A percentile compares a stretch with the other conserved stretches of the same genome.
phyloP scores from a whole-genome alignment of 2,888 invertebrate species.

The Brassicogethes aeneus region DNA sequence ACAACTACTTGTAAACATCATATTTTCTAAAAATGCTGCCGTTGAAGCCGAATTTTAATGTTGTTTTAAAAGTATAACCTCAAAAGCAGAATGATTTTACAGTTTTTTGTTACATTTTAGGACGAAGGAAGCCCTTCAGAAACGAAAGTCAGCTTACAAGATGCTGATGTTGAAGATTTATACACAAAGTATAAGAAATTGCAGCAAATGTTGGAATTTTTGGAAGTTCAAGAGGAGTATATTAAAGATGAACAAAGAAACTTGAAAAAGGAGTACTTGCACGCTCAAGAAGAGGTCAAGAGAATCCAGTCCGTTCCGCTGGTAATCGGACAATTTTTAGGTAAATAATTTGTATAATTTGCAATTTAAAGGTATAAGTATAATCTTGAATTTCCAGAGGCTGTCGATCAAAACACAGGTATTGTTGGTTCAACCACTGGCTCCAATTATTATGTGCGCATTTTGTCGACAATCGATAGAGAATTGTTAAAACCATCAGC shows the following conservation, averaged over 20 bases:
- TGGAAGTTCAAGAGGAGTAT: constrained; percentile 98
- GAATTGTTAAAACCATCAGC: constrained; percentile 96
- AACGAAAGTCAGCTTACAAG: constrained; percentile 64
- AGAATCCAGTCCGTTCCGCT: constrained; percentile 97
- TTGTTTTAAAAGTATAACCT: too few species aligned
- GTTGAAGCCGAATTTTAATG: too few species aligned
- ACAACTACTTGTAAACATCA: too few species aligned
- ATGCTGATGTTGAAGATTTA: constrained; percentile 83
- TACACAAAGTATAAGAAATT: constrained; percentile 97
- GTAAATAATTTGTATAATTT: too few species aligned
- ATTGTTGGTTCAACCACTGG: constrained; percentile 99
- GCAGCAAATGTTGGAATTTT: constrained; percentile 91
- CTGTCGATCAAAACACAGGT: constrained; percentile 98
- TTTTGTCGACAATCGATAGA: constrained; percentile 94
- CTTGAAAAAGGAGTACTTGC: constrained; percentile 95
- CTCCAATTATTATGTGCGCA: constrained; percentile 98
- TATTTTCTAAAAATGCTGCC: too few species aligned
- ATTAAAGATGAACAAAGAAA: constrained; percentile 99
- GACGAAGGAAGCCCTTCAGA: constrained; percentile 62
- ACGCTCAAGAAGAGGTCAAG: constrained; percentile 97
- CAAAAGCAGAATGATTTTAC: too few species aligned
- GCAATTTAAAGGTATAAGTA: too few species aligned
- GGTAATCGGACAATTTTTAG: constrained; percentile 95
- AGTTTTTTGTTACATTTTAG: constrained; percentile 34
- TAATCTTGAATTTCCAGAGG: constrained; percentile 61